Percentiles rank a stretch among this genome's conserved stretches.
Evolutionary conservation across 2,888 invertebrate genomes (phyloP).

Genomic region (Philhelius pedissequus): DNA sequence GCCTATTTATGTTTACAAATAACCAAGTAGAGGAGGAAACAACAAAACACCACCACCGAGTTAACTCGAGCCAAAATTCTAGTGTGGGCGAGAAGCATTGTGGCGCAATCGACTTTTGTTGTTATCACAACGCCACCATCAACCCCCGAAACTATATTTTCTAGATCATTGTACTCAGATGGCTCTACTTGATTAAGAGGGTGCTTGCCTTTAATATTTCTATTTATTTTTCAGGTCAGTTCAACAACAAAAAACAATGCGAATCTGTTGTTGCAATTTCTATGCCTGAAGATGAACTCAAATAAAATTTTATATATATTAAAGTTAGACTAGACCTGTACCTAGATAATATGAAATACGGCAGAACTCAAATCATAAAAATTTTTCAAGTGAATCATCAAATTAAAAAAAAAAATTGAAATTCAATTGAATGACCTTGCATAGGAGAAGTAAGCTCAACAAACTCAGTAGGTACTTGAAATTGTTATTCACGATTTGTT

Average conservation of each 20-base stretch:
- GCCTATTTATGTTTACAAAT: conserved; percentile 23
- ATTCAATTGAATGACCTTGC: neutral
- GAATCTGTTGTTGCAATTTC: neutral
- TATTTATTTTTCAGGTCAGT: conserved; percentile 18
- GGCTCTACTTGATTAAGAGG: conserved; percentile 52
- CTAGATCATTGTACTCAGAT: conserved; percentile 59
- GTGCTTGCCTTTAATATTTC: neutral
- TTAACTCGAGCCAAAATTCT: neutral
- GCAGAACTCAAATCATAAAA: neutral
- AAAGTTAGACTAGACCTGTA: neutral
- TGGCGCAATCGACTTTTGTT: conserved; percentile 29
- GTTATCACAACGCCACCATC: conserved; percentile 27
- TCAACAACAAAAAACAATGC: conserved; percentile 15
- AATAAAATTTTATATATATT: neutral
- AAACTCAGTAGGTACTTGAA: conserved; percentile 5
- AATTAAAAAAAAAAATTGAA: neutral
- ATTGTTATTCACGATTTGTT: conserved; percentile 10
- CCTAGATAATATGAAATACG: neutral
- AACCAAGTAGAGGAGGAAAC: neutral
- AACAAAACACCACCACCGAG: conserved; percentile 17
- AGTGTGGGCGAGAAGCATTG: neutral
- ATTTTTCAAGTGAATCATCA: conserved; percentile 5
- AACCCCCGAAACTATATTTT: conserved; percentile 47
- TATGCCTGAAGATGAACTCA: conserved; percentile 12
- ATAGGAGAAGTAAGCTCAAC: neutral